Percentiles rank a stretch among this genome's conserved stretches.
Evolutionary conservation across 2,113 vertebrate genomes (phyloP).

Genomic region (Pterocles gutturalis): DNA sequence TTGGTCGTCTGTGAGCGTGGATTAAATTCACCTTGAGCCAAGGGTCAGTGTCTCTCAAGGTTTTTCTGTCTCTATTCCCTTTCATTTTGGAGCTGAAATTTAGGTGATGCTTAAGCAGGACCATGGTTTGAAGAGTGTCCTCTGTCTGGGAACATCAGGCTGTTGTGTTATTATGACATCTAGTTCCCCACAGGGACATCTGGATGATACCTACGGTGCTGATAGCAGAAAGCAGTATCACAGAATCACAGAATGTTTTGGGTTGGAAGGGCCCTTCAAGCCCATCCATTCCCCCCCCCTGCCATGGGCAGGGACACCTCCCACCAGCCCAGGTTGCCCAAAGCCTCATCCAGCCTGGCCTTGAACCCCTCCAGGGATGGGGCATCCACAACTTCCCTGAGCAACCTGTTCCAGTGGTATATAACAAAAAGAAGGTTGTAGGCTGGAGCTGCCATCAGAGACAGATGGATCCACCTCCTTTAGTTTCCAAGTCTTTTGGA

Average conservation of each 20-base stretch:
- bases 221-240: background rate
- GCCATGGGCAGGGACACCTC: too few relatives aligned
- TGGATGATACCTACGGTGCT: background rate
- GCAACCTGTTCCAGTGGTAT: too few relatives aligned
- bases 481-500: background rate
- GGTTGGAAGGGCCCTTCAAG: too few relatives aligned
- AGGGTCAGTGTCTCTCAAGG: background rate
- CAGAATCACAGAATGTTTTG: too few relatives aligned
- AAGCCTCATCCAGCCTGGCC: too few relatives aligned
- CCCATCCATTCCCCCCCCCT: too few relatives aligned
- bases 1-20: fast-evolving
- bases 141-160: background rate
- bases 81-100: background rate
- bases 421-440: background rate
- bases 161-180: background rate
- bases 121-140: fast-evolving
- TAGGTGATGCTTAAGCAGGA: background rate
- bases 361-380: too few relatives aligned
- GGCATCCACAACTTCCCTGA: too few relatives aligned
- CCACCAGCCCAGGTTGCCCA: too few relatives aligned
- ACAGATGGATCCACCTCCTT: background rate
- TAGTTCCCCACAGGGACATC: background rate
- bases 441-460: background rate
- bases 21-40: background rate
- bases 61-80: background rate